phyloP scores from a whole-genome alignment of 2,888 invertebrate species.

The Schizotus pectinicornis region DNA sequence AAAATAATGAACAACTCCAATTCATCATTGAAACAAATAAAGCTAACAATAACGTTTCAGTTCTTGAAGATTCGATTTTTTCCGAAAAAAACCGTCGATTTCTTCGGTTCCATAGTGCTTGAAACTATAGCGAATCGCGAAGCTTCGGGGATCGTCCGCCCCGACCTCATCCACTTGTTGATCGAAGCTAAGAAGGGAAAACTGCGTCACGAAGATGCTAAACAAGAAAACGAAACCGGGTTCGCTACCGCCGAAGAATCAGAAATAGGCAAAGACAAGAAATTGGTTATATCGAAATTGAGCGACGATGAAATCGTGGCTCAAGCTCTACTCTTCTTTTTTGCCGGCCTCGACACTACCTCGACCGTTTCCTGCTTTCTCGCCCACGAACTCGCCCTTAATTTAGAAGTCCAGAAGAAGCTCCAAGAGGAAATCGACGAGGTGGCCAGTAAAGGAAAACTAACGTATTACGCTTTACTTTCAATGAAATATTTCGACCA shows the following conservation, averaged over 20 bases:
- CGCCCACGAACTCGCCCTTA: slow-evolving; percentile 56
- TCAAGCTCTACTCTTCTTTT: slow-evolving; percentile 59
- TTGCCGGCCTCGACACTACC: slow-evolving; percentile 59
- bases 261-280: slow-evolving; percentile 27
- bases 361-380: slow-evolving; percentile 56
- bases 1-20: no score
- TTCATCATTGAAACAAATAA: no score
- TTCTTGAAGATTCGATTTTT: slow-evolving; percentile 48
- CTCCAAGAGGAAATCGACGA: slow-evolving; percentile 52
- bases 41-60: slow-evolving; percentile 33
- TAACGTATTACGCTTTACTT: slow-evolving; percentile 51
- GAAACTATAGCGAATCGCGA: slow-evolving; percentile 52
- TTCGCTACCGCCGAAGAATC: slow-evolving; percentile 44
- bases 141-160: slow-evolving; percentile 58
- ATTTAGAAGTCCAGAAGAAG: slow-evolving; percentile 53
- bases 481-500: slow-evolving; percentile 57
- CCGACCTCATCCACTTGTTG: slow-evolving; percentile 64
- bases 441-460: slow-evolving; percentile 39
- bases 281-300: slow-evolving; percentile 7
- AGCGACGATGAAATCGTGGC: slow-evolving; percentile 62
- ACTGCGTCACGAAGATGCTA: slow-evolving; percentile 40
- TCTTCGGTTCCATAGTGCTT: slow-evolving; percentile 57
- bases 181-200: slow-evolving; percentile 60
- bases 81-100: slow-evolving; percentile 46
- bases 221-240: slow-evolving; percentile 6